Percentiles rank a stretch among this genome's conserved stretches.
phyloP scores from a whole-genome alignment of 2,888 invertebrate species.

The Dione vanillae region DNA sequence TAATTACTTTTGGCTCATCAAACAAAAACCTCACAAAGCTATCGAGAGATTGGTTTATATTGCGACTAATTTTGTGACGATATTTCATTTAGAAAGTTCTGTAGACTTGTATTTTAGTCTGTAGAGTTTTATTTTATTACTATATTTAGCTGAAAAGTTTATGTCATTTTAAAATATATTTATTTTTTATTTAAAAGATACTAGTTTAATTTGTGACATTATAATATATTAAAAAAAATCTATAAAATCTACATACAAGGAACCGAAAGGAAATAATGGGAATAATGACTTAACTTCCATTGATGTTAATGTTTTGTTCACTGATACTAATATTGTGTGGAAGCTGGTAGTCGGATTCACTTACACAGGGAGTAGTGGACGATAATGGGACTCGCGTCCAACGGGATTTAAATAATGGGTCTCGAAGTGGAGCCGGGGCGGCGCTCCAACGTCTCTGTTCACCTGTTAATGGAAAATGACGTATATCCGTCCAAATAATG shows the following conservation, averaged over 20 bases:
- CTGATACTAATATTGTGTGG: constrained; percentile 57
- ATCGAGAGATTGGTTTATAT: constrained; percentile 59
- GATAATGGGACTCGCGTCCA: constrained; percentile 71
- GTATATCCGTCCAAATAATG: constrained; percentile 50
- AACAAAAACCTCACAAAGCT: constrained; percentile 62
- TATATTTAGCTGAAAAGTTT: constrained; percentile 4
- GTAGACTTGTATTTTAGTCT: not conserved
- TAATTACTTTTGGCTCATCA: constrained; percentile 70
- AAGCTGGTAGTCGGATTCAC: constrained; percentile 62
- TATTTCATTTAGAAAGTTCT: constrained; percentile 19
- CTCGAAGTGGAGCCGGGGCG: constrained; percentile 54
- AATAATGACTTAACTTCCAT: constrained; percentile 31
- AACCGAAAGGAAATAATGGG: constrained; percentile 8
- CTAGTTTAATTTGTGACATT: not conserved
- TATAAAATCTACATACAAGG: not conserved
- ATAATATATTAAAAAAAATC: too few relatives aligned
- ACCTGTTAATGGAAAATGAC: constrained; percentile 59
- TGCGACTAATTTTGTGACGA: constrained; percentile 41
- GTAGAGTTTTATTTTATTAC: not conserved
- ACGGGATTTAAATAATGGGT: constrained; percentile 77
- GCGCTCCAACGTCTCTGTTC: constrained; percentile 56
- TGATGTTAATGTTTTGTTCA: constrained; percentile 45
- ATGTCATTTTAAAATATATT: not conserved
- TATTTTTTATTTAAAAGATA: not conserved
- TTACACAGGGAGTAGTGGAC: constrained; percentile 56